A percentile compares a stretch with the other conserved stretches of the same genome.
Conservation (phyloP, 2,797 vertebrate species). For the Alca torda region DNA sequence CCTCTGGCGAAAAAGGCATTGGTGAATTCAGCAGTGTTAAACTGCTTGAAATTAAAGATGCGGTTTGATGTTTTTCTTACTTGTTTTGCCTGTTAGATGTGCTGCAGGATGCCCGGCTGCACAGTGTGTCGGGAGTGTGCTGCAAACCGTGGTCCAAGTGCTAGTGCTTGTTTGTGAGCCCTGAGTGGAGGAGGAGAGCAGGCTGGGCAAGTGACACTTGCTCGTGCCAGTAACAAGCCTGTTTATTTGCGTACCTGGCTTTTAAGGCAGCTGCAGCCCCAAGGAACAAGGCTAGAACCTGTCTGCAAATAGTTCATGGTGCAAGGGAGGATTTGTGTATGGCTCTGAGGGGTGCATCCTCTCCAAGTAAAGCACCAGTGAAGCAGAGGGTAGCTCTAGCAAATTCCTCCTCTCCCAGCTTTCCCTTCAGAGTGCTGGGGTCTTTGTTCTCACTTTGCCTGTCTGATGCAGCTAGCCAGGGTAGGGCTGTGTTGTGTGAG, state of each 20-base stretch:
- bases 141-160: neutral
- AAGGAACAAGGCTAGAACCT: neutral
- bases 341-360: neutral
- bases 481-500: neutral
- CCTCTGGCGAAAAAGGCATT: neutral
- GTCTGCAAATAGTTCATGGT: neutral
- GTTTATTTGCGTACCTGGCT: neutral
- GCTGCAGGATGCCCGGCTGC: neutral
- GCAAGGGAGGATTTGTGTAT: neutral
- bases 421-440: neutral
- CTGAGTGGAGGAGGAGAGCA: neutral
- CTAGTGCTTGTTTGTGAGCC: neutral
- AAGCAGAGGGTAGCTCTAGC: neutral
- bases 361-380: neutral
- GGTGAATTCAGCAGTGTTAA: neutral
- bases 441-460: neutral
- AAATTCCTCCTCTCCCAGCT: neutral
- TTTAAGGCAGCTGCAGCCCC: neutral
- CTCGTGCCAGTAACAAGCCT: neutral
- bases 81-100: neutral
- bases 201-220: neutral
- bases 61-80: neutral
- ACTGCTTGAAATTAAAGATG: neutral
- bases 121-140: accelerated
- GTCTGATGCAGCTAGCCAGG: neutral